Percentiles rank a stretch among this genome's conserved stretches.
phyloP scores from a whole-genome alignment of 2,888 invertebrate species.

The Pterostichus madidus region DNA sequence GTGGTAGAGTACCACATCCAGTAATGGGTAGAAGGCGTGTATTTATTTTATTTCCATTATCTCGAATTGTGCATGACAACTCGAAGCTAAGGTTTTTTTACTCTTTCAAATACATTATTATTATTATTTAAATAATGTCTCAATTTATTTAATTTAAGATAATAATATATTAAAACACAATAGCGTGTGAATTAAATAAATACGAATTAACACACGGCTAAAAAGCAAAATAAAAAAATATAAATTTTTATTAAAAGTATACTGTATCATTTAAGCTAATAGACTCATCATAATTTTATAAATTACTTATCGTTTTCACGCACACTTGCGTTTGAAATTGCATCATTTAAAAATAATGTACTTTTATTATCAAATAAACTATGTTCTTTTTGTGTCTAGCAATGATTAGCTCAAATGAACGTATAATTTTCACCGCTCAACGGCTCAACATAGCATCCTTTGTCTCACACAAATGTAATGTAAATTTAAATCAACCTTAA shows the following conservation, averaged over 20 bases:
- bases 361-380: neutral
- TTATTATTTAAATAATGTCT: too few species aligned
- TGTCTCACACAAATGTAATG: neutral
- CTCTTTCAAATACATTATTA: too few species aligned
- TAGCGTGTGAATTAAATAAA: neutral
- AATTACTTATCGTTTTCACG: constrained; percentile 8
- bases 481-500: neutral
- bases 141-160: too few species aligned
- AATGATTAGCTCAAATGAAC: neutral
- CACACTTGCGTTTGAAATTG: neutral
- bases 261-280: neutral
- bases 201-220: neutral
- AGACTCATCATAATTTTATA: neutral
- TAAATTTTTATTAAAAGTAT: neutral
- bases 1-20: too few species aligned
- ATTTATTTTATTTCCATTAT: too few species aligned
- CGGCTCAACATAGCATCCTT: neutral
- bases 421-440: neutral
- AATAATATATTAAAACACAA: neutral
- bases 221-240: too few species aligned
- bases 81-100: too few species aligned
- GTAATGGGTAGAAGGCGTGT: too few species aligned
- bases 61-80: too few species aligned
- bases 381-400: neutral
- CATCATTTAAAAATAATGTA: constrained; percentile 2